Evolutionary conservation across 2,113 vertebrate species (phyloP).

Genomic region (Dipodomys merriami): DNA sequence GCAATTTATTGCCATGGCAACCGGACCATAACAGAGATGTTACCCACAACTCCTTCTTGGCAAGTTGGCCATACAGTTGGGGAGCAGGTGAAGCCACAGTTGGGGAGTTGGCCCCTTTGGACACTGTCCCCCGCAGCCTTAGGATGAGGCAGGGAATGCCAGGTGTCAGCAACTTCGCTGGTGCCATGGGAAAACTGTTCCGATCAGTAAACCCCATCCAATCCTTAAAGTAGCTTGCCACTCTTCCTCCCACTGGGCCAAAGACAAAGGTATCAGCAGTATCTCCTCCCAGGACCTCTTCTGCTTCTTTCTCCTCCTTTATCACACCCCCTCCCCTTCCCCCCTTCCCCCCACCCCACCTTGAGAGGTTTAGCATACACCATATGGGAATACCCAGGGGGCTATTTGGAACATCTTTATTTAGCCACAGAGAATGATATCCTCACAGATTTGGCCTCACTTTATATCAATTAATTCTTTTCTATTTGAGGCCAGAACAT

Average conservation of each 20-base stretch:
- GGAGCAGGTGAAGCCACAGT: constrained; percentile 88
- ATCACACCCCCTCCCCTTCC: neutral
- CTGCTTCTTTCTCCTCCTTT: neutral
- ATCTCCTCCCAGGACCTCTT: neutral
- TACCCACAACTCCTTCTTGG: constrained; percentile 74
- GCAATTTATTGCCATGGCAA: constrained; percentile 80
- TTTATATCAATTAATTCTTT: neutral
- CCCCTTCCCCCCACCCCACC: neutral
- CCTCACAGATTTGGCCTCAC: neutral
- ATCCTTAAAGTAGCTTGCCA: neutral
- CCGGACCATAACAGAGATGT: constrained; percentile 81
- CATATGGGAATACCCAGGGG: neutral
- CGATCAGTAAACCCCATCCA: neutral
- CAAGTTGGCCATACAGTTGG: constrained; percentile 68
- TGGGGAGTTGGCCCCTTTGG: constrained; percentile 48
- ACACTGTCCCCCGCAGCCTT: neutral
- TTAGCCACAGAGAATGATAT: constrained; percentile 2
- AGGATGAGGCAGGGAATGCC: neutral
- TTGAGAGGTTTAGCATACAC: neutral
- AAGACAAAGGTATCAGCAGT: neutral
- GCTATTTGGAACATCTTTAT: neutral
- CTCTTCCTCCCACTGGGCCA: neutral
- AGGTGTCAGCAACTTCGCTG: neutral
- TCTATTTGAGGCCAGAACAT: neutral
- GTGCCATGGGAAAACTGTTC: neutral